phyloP scores from a whole-genome alignment of 2,888 invertebrate species.

The Yponomeuta cagnagella region DNA sequence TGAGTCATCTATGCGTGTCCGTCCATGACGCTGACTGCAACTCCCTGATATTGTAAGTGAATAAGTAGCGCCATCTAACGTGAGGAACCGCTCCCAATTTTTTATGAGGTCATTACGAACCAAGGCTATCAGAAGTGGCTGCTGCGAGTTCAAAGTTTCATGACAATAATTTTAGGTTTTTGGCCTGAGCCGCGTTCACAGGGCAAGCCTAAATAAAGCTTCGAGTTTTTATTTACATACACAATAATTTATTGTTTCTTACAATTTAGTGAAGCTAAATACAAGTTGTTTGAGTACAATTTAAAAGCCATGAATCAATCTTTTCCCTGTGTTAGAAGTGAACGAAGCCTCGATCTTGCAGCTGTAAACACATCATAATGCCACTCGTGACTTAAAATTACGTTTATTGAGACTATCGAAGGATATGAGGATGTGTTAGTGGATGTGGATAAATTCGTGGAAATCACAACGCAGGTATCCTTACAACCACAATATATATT shows the following conservation, averaged over 20 bases:
- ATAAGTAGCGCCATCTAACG: no score
- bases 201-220: slow-evolving; percentile 63
- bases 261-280: slow-evolving; percentile 76
- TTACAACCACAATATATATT: slow-evolving; percentile 84
- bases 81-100: no score
- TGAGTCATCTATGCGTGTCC: not conserved
- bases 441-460: slow-evolving; percentile 54
- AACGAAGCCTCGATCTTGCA: slow-evolving; percentile 59
- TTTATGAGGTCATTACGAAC: no score
- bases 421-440: slow-evolving; percentile 28
- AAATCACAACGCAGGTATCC: slow-evolving; percentile 77
- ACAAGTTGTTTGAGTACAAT: slow-evolving; percentile 71
- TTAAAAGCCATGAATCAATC: slow-evolving; percentile 63
- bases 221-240: slow-evolving; percentile 70
- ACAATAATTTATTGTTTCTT: slow-evolving; percentile 77
- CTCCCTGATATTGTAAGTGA: no score
- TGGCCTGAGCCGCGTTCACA: not conserved
- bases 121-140: not conserved
- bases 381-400: slow-evolving; percentile 45
- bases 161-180: not conserved
- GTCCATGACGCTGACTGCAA: not conserved
- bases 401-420: not conserved
- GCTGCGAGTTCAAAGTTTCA: not conserved
- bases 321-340: slow-evolving; percentile 62
- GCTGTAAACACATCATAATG: slow-evolving; percentile 61